These are phyloP conservation scores for Bibio marci DNA, from an alignment of 2,888 invertebrate species.

Conservation along the genomic window DNA sequence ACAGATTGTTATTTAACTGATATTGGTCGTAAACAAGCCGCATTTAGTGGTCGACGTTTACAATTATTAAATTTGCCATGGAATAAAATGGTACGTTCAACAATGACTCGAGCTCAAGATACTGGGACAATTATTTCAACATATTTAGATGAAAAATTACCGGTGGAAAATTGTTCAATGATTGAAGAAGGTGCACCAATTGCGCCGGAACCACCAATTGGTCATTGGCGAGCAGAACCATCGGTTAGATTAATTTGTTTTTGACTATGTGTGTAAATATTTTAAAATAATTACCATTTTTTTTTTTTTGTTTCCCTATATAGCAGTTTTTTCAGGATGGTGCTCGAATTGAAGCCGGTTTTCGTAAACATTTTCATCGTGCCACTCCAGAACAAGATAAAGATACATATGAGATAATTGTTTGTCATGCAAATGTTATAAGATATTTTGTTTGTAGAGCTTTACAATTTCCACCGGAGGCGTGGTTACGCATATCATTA, in stretches of 20 bases:
- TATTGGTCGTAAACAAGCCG: conserved; percentile 71
- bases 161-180: conserved; percentile 48
- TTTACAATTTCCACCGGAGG: conserved; percentile 91
- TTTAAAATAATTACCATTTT: conserved; percentile 4
- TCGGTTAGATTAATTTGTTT: conserved; percentile 34
- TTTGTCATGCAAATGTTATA: conserved; percentile 97
- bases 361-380: conserved; percentile 81
- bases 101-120: conserved; percentile 86
- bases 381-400: conserved; percentile 62
- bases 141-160: conserved; percentile 37
- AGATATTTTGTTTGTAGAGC: conserved; percentile 90
- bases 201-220: conserved; percentile 80
- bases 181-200: conserved; percentile 89
- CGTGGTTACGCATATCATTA: conserved; percentile 83
- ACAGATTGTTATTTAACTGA: conserved; percentile 59
- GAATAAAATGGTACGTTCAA: conserved; percentile 66
- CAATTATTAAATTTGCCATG: conserved; percentile 62
- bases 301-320: conserved; percentile 9
- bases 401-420: conserved; percentile 77
- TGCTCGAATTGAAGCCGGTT: conserved; percentile 89
- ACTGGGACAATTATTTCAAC: conserved; percentile 71
- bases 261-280: background rate
- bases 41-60: conserved; percentile 65
- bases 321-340: conserved; percentile 89
- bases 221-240: conserved; percentile 72